A percentile compares a stretch with the other conserved stretches of the same genome.
Conservation (phyloP, 2,888 invertebrate species). For the Autographa gamma region DNA sequence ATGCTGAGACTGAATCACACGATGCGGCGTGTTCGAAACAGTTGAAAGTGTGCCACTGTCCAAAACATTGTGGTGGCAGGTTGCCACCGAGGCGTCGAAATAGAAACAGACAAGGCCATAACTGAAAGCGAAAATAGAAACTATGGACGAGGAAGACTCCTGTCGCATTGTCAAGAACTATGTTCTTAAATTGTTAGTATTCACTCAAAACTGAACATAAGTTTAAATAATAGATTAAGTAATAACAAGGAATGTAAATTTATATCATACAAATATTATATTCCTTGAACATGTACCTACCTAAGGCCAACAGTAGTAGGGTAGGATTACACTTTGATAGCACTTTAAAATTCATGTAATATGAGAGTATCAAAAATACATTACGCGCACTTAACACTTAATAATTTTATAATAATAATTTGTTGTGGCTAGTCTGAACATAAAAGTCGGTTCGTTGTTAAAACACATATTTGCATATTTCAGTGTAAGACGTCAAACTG, state of each 20-base stretch:
- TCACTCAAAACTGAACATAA: background rate
- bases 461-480: constrained; percentile 36
- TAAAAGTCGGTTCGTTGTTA: constrained; percentile 7
- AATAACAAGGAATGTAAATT: background rate
- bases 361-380: constrained; percentile 35
- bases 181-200: constrained; percentile 25
- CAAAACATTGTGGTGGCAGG: constrained; percentile 83
- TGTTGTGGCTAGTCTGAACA: constrained; percentile 7
- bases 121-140: constrained; percentile 79
- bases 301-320: background rate
- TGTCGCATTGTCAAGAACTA: constrained; percentile 55
- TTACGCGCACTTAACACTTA: constrained; percentile 13
- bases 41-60: constrained; percentile 80
- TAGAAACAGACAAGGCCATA: constrained; percentile 84
- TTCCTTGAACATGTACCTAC: background rate
- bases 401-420: constrained; percentile 13
- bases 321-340: constrained; percentile 13
- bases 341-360: constrained; percentile 28
- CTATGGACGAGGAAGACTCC: constrained; percentile 63
- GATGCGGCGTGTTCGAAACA: constrained; percentile 61
- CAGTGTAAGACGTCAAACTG: constrained; percentile 47
- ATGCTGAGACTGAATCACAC: constrained; percentile 70
- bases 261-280: background rate
- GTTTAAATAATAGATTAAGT: background rate
- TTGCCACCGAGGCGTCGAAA: constrained; percentile 79